Base-by-base conservation (phyloP, 1,140 invertebrate genomes). In the Pemphigus obesinymphae region DNA sequence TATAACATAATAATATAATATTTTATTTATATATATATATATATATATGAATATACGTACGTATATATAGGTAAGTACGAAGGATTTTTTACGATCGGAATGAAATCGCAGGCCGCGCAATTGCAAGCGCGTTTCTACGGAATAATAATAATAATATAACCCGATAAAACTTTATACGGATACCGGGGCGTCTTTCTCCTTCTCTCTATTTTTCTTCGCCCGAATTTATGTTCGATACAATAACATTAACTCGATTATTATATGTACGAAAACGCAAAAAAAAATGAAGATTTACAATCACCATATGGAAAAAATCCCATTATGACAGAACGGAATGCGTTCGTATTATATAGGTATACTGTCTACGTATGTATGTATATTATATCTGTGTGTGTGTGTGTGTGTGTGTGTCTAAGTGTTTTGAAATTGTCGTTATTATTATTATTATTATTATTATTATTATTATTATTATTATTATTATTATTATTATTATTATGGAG, bases 131-230 rank as follows among this genome's bases (percentile, higher is more conserved):
- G 55, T 80, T 63, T 63, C 34, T 80, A 43, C 23, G 3, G 55
- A 80, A 80, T 80, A 61, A 80, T 80, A 73, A 80, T 80, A 73
- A 73, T 50, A 73, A 50, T 23, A 80, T 63, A 45, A 63, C 76
- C 76, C 37, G 63, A 80, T 80, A 80, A 80, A 80, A 80, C 34
- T 80, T 80, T 80, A 80, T 80, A 63, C 37, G n/a, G 23, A 34
- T 61, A 40, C 50, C 20, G 13, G 40, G 34, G 50, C n/a, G n/a
- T n/a, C n/a, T n/a, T n/a, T n/a, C n/a, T n/a, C n/a, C n/a, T n/a
- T n/a, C n/a, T 61, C 31, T 78, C 31, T 40, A 13, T 58, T 58
- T 78, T 78, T 11, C 37, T 55, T 15, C 76, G 4, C 48, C 15
- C 7, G 26, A 61, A 63, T 80, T 63, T 45, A 63, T 63, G 17